Evolutionary conservation across 2,113 vertebrate species (phyloP).

Genomic region (Callionymus lyra): DNA sequence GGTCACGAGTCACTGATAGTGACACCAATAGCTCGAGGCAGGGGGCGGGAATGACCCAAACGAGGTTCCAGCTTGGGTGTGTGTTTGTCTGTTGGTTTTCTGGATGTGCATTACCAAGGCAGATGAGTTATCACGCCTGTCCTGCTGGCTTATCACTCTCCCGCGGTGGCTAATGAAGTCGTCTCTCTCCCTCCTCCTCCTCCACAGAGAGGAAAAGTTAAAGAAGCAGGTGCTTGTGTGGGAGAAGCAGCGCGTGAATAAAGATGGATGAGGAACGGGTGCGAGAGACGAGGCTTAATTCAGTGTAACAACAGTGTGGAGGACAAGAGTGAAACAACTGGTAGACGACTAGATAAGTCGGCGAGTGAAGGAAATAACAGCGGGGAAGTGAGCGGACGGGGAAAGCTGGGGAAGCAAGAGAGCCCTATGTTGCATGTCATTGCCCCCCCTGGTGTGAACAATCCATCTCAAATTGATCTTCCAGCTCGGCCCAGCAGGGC

Average conservation of each 20-base stretch:
- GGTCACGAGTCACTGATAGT: slow-evolving; percentile 28
- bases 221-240: slow-evolving; percentile 22
- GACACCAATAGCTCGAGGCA: slow-evolving; percentile 16
- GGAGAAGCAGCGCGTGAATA: slow-evolving; percentile 13
- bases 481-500: slow-evolving; percentile 66
- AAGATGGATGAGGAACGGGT: slow-evolving; percentile 15
- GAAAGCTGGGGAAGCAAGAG: slow-evolving; percentile 51
- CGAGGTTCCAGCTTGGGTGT: slow-evolving; percentile 4
- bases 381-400: slow-evolving; percentile 39
- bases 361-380: slow-evolving; percentile 41
- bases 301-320: slow-evolving; percentile 11
- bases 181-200: slow-evolving; percentile 33
- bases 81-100: slow-evolving; percentile 4
- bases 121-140: slow-evolving; percentile 38
- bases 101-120: slow-evolving; percentile 35
- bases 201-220: slow-evolving; percentile 15
- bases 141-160: slow-evolving; percentile 46
- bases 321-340: slow-evolving; percentile 42
- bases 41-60: slow-evolving; percentile 7
- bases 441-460: slow-evolving; percentile 68
- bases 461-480: slow-evolving; percentile 78
- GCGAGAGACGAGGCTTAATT: slow-evolving; percentile 18
- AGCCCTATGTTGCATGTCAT: slow-evolving; percentile 59
- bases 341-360: slow-evolving; percentile 23
- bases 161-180: slow-evolving; percentile 57